Evolutionary conservation across 1,140 invertebrate species (phyloP).

Genomic region (Leptinotarsa lineolata): DNA sequence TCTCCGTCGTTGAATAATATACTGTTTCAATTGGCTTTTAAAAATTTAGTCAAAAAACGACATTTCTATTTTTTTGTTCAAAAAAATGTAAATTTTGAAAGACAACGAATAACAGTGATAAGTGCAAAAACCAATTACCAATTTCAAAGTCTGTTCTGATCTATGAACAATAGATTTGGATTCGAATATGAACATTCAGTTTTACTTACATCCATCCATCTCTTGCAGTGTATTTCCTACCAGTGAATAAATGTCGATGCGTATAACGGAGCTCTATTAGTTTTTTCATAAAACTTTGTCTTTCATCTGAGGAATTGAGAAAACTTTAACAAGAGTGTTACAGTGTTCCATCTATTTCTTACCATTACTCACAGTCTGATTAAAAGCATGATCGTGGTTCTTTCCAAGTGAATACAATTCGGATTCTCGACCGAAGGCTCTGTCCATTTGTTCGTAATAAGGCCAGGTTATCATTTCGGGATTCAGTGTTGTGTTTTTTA

Average conservation of each 20-base stretch:
- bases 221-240: slow-evolving; percentile 36
- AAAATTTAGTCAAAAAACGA: too few relatives aligned
- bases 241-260: slow-evolving; percentile 35
- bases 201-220: slow-evolving; percentile 40
- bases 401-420: slow-evolving; percentile 18
- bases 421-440: slow-evolving; percentile 26
- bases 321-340: too few relatives aligned
- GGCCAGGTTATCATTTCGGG: slow-evolving; percentile 36
- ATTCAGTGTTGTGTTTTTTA: slow-evolving; percentile 33
- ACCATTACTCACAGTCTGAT: slow-evolving; percentile 24
- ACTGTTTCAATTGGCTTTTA: too few relatives aligned
- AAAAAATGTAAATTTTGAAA: too few relatives aligned
- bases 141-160: too few relatives aligned
- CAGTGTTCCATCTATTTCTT: not conserved
- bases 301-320: slow-evolving; percentile 16
- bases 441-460: slow-evolving; percentile 41
- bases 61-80: too few relatives aligned
- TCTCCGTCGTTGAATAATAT: too few relatives aligned
- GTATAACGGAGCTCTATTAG: slow-evolving; percentile 35
- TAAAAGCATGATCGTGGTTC: slow-evolving; percentile 1
- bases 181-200: not conserved
- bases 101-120: too few relatives aligned
- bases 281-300: slow-evolving; percentile 34
- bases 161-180: too few relatives aligned
- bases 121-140: too few relatives aligned